Percentiles rank a stretch among this genome's conserved stretches.
phyloP scores from a whole-genome alignment of 2,797 vertebrate species.

The Natrix natrix region DNA sequence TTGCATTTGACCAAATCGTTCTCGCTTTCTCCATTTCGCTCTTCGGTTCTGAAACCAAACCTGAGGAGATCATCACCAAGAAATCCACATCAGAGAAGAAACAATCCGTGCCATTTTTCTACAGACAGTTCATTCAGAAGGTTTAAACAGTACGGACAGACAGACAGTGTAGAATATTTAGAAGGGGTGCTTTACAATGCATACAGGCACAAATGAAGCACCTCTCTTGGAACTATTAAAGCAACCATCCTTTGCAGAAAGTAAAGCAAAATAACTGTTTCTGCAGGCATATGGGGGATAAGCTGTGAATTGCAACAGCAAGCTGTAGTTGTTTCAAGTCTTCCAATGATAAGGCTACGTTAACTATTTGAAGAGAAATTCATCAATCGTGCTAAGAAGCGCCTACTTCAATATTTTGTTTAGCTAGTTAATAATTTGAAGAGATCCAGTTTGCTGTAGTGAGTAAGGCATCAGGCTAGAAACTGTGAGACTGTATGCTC shows the following conservation, averaged over 20 bases:
- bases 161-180: not conserved
- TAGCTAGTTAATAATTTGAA: not conserved
- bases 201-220: not conserved
- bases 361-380: not conserved
- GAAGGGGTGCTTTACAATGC: not conserved
- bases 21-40: slow-evolving; percentile 97
- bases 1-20: slow-evolving; percentile 99
- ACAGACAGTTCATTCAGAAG: not conserved
- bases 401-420: not conserved
- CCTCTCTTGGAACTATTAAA: not conserved
- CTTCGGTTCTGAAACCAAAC: slow-evolving; percentile 99
- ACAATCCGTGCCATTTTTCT: not conserved
- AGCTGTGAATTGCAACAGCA: not conserved
- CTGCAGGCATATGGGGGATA: not conserved
- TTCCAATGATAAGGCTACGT: not conserved
- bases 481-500: not conserved
- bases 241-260: not conserved
- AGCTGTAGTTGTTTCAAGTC: not conserved
- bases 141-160: not conserved
- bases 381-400: not conserved
- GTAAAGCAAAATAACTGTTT: not conserved
- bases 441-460: not conserved
- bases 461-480: not conserved
- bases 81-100: not conserved
- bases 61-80: slow-evolving; percentile 63